These are phyloP conservation scores for Anthopleura xanthogrammica DNA, from an alignment of 92 coral and sea anemone species.

Conservation along the genomic window DNA sequence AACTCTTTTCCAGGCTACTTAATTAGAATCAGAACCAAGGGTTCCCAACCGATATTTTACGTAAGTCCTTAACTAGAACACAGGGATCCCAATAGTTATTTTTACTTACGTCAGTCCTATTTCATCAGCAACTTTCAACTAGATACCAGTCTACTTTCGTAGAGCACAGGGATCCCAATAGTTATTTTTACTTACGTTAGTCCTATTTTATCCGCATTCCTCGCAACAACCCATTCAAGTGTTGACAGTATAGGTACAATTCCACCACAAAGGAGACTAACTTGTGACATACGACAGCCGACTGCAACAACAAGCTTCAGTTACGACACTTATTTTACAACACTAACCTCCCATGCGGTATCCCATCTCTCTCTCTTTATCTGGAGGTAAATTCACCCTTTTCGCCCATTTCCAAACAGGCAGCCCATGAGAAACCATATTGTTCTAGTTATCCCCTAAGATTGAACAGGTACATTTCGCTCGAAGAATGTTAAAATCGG, in stretches of 20 bases:
- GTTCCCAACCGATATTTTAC: too few species aligned
- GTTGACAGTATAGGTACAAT: slow-evolving; percentile 88
- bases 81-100: background rate
- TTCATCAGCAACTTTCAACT: background rate
- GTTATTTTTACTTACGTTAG: slow-evolving; percentile 56
- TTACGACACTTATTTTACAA: background rate
- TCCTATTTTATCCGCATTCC: slow-evolving; percentile 78
- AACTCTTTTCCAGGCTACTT: too few species aligned
- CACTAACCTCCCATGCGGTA: background rate
- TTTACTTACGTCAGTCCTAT: background rate
- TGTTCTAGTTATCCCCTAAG: too few species aligned
- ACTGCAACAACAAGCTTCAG: slow-evolving; percentile 36
- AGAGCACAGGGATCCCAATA: background rate
- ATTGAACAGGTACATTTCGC: too few species aligned
- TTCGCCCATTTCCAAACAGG: too few species aligned
- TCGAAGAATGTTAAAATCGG: too few species aligned
- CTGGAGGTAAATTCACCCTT: too few species aligned
- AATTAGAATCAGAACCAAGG: too few species aligned
- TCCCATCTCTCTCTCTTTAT: too few species aligned
- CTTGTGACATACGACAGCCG: slow-evolving; percentile 88
- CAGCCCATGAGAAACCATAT: too few species aligned
- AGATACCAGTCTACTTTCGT: background rate
- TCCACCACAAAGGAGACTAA: slow-evolving; percentile 93
- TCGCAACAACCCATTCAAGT: slow-evolving; percentile 80
- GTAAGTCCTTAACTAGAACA: background rate